Base-by-base conservation (phyloP, 2,113 vertebrate genomes). In the Macquaria ambigua region DNA sequence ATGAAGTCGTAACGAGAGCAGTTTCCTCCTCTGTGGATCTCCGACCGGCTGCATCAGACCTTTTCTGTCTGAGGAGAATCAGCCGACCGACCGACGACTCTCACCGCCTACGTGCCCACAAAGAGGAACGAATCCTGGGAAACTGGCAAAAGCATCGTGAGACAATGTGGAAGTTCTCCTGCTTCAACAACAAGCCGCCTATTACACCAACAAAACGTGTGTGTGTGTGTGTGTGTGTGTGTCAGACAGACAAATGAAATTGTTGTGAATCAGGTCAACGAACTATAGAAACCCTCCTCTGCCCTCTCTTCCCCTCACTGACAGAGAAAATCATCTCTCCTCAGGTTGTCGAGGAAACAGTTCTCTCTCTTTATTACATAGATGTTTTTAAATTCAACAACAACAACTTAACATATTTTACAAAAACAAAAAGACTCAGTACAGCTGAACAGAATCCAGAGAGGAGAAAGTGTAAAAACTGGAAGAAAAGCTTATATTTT, bases 121-220 rank as follows among this genome's bases (percentile, higher is more conserved):
- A 74, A 63, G 55, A 78, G 39, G 8, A 28, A 0, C 74, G 79
- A 70, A 79, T 81, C 56, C 82, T 82, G 86, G 82, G 86, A 88
- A 79, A 88, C 20, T 62, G 74, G 43, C 81, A 43, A 37, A 34
- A 50, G 28, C 66, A 58, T 63, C 56, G 37, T 31, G 48, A 56
- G 48, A 77, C 69, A 74, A 53, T 53, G 58, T 0, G 70, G 64
- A 79, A 9, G 58, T 85, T 82, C 74, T 20, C 55, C 62, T 52
- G 82, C 46, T 41, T 12, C 74, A 74, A 78, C 79, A 86, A 83
- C 55, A 48, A 71, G 59, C 59, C 50, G 0, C 82, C 75, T 82
- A 46, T 82, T 62, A 63, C 39, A 48, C 61, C 41, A 71, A 77
- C 70, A 55, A 55, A 34, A 1, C 9, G 53, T 58, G 58, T 72